These are phyloP conservation scores for Corbicula japonica DNA, from an alignment of 2,888 invertebrate genomes.

Conservation along the genomic window DNA sequence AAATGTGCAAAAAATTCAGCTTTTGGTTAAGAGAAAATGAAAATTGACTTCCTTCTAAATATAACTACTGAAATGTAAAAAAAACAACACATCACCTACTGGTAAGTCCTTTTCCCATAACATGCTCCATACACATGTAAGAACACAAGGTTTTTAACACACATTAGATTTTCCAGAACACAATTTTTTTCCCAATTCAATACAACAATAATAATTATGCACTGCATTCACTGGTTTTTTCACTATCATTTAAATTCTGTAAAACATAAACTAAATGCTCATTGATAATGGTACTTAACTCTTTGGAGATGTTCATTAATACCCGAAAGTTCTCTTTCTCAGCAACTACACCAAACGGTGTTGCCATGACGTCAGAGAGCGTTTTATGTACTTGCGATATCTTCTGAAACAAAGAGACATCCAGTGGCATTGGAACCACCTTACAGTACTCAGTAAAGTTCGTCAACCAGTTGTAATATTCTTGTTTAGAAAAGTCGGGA, in stretches of 20 bases:
- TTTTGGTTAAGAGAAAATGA: too few species aligned
- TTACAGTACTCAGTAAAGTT: conserved; percentile 83
- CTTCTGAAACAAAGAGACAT: conserved; percentile 81
- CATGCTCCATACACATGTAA: too few species aligned
- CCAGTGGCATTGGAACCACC: conserved; percentile 80
- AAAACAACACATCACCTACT: too few species aligned
- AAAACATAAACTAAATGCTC: conserved; percentile 82
- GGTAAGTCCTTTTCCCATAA: too few species aligned
- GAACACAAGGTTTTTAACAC: too few species aligned
- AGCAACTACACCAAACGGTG: conserved; percentile 82
- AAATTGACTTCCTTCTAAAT: too few species aligned
- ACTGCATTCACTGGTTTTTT: too few species aligned
- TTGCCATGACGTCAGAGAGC: conserved; percentile 83
- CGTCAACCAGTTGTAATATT: conserved; percentile 85
- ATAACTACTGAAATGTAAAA: too few species aligned
- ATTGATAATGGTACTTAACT: conserved; percentile 81
- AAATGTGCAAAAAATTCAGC: too few species aligned
- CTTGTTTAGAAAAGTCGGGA: conserved; percentile 83
- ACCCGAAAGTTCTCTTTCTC: conserved; percentile 83
- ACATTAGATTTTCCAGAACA: too few species aligned
- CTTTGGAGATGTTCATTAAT: conserved; percentile 83
- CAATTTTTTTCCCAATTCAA: too few species aligned
- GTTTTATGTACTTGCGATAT: conserved; percentile 85
- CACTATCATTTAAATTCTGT: conserved; percentile 67
- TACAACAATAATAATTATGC: too few species aligned